phyloP scores from a whole-genome alignment of 2,888 invertebrate species.

The Lithophane socia region DNA sequence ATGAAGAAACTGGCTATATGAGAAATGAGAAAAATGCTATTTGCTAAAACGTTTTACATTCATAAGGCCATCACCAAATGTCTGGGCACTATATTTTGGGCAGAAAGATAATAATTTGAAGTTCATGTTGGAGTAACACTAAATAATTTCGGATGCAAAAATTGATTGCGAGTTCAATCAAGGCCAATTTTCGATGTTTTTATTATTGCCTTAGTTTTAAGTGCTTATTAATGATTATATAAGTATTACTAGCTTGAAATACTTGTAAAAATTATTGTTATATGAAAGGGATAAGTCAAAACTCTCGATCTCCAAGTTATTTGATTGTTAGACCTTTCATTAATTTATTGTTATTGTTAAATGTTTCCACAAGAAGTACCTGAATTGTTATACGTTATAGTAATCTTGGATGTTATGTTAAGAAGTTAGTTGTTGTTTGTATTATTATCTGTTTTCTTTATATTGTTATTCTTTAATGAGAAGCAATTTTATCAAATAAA shows the following conservation, averaged over 20 bases:
- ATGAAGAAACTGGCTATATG: too few species aligned
- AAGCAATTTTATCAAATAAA: constrained; percentile 55
- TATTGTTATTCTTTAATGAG: constrained; percentile 5
- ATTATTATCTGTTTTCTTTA: constrained; percentile 33
- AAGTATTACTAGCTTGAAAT: constrained; percentile 17
- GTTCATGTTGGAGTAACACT: constrained; percentile 18
- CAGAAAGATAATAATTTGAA: constrained; percentile 29
- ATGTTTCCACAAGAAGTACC: constrained; percentile 61
- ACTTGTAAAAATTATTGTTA: constrained; percentile 18
- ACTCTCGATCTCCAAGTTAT: constrained; percentile 61
- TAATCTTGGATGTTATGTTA: constrained; percentile 34
- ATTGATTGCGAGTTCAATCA: constrained; percentile 25
- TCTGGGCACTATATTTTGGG: constrained; percentile 12
- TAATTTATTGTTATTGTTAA: constrained; percentile 66
- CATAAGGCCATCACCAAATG: background rate
- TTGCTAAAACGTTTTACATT: background rate
- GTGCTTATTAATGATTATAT: constrained; percentile 32
- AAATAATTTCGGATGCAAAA: constrained; percentile 22
- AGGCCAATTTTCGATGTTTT: constrained; percentile 39
- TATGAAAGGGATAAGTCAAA: constrained; percentile 52
- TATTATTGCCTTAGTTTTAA: constrained; percentile 30
- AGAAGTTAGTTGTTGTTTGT: constrained; percentile 34
- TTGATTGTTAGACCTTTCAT: constrained; percentile 52
- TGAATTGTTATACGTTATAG: constrained; percentile 59
- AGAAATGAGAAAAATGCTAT: background rate